Percentiles rank a stretch among this genome's conserved stretches.
phyloP scores from a whole-genome alignment of 2,797 vertebrate species.

The Echiichthys vipera region DNA sequence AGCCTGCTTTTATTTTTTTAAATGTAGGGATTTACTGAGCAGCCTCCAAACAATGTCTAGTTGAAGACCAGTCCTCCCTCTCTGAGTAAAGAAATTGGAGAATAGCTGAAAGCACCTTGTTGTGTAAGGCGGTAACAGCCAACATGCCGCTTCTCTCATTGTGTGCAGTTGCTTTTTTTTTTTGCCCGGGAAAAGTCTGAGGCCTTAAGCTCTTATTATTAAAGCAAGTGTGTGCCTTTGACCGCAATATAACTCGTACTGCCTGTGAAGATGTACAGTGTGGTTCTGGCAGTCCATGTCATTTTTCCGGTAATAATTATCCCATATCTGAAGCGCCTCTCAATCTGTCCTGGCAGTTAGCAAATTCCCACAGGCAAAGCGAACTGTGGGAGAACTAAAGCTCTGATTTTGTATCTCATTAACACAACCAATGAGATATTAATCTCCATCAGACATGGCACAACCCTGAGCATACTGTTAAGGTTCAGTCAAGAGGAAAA shows the following conservation, averaged over 20 bases:
- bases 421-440: constrained; percentile 76
- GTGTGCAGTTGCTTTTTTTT: constrained; percentile 11
- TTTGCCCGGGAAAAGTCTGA: not conserved
- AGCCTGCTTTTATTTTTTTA: constrained; percentile 3
- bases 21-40: constrained; percentile 28
- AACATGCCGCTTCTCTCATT: constrained; percentile 5
- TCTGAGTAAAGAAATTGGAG: constrained; percentile 18
- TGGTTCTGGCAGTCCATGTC: constrained; percentile 31
- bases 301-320: constrained; percentile 65
- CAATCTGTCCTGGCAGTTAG: constrained; percentile 68
- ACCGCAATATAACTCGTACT: constrained; percentile 28
- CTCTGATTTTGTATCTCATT: constrained; percentile 78
- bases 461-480: constrained; percentile 61
- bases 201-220: constrained; percentile 26
- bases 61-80: constrained; percentile 1
- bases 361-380: constrained; percentile 54
- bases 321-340: constrained; percentile 60
- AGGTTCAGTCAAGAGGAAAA: constrained; percentile 72
- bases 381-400: constrained; percentile 64
- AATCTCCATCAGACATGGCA: constrained; percentile 71
- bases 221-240: constrained; percentile 21
- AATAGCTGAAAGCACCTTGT: constrained; percentile 33
- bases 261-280: constrained; percentile 27
- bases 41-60: constrained; percentile 16
- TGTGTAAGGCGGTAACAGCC: constrained; percentile 35